phyloP scores from a whole-genome alignment of 1,140 invertebrate genomes.

The Brachionus sp. region DNA sequence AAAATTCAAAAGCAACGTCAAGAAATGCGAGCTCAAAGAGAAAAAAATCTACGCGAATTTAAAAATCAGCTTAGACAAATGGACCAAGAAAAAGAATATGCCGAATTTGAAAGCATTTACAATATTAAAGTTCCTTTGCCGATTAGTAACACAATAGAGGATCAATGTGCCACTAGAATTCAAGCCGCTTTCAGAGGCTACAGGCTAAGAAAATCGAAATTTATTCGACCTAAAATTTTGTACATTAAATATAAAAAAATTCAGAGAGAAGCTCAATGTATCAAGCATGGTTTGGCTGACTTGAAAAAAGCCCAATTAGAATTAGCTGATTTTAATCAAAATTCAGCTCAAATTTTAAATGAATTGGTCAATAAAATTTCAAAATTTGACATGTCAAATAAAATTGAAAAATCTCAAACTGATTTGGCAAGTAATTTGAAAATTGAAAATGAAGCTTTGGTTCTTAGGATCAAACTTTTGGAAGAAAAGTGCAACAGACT shows the following conservation, averaged over 20 bases:
- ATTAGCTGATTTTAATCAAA: background rate
- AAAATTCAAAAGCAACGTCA: slow-evolving; percentile 42
- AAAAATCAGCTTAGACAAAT: background rate
- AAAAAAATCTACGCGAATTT: slow-evolving; percentile 19
- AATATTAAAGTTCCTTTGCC: background rate
- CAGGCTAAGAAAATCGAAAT: slow-evolving; percentile 9
- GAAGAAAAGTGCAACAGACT: background rate
- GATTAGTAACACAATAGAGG: background rate
- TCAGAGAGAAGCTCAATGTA: background rate
- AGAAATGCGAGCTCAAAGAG: slow-evolving; percentile 21
- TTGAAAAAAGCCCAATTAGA: slow-evolving; percentile 12
- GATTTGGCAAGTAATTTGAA: background rate
- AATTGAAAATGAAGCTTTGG: background rate
- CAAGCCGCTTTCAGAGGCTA: slow-evolving; percentile 22
- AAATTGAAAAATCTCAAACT: background rate
- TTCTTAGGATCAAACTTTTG: background rate
- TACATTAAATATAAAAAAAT: slow-evolving; percentile 8
- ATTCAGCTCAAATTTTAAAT: background rate
- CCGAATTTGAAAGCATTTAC: background rate
- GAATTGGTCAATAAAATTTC: background rate
- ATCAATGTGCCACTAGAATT: slow-evolving; percentile 16
- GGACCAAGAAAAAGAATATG: background rate
- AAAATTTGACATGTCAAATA: background rate
- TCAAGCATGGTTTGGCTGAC: background rate
- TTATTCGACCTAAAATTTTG: slow-evolving; percentile 16